Evolutionary conservation across 2,888 invertebrate genomes (phyloP), one percentile per base, ranked within the genome.

Genomic region (Lepidonotus clava): DNA sequence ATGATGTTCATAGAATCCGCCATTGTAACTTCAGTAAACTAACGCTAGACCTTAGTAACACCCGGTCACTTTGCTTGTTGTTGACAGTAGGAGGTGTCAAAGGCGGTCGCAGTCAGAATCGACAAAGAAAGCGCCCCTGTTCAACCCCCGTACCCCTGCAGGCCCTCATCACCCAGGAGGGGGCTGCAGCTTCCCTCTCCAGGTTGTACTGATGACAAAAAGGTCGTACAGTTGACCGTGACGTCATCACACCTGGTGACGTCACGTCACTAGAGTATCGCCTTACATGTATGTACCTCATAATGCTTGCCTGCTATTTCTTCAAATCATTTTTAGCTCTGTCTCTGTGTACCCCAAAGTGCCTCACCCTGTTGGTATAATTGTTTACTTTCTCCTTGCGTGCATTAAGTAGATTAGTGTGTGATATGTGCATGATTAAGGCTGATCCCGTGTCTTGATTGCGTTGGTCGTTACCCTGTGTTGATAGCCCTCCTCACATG

Each of bases 251-350:
- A 18, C 18, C n/a, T 46, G 6, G 28, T 80, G 80, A 46, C 46
- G 80, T 80, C 80, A 80, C 46, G 1, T 46, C 28, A 80, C 41
- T 51, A 46, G 80, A 80, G 46, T 80, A 11, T 28, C 80, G 51
- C 46, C 80, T 80, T 80, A 46, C 51, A 80, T 80, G 80, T 80
- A 80, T 80, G 80, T 80, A 80, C 80, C 80, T 46, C 51, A 51
- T 11, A 80, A 46, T 46, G 80, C 71, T 71, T 8, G 36, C 38
- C 28, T 24, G 14, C n/a, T n/a, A n/a, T n/a, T n/a, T n/a, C n/a
- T n/a, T n/a, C n/a, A n/a, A n/a, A n/a, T n/a, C n/a, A n/a, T n/a
- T n/a, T n/a, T n/a, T n/a, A n/a, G n/a, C n/a, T n/a, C n/a, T n/a
- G n/a, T n/a, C n/a, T n/a, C n/a, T n/a, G n/a, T n/a, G n/a, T n/a